Evolutionary conservation across 2,113 vertebrate species (phyloP).

Genomic region (Callaeas wilsoni): DNA sequence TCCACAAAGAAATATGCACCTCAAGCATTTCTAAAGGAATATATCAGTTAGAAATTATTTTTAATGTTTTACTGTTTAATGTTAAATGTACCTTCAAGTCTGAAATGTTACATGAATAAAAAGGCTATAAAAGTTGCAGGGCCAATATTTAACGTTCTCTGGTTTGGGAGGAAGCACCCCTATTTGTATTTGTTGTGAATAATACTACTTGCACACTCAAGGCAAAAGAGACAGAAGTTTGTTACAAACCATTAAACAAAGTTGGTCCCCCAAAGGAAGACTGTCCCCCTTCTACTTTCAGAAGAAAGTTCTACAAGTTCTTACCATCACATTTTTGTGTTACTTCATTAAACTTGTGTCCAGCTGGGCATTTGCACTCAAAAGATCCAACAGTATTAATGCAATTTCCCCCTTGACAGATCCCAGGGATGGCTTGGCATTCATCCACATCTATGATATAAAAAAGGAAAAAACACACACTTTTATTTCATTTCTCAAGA

Average conservation of each 20-base stretch:
- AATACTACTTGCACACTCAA: background rate
- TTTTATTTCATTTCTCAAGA: slow-evolving; percentile 54
- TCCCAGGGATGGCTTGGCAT: slow-evolving; percentile 98
- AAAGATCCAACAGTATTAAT: slow-evolving; percentile 99
- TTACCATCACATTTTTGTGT: slow-evolving; percentile 98
- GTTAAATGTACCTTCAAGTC: slow-evolving; percentile 26
- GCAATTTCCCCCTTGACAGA: slow-evolving; percentile 98
- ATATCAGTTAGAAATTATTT: slow-evolving; percentile 14
- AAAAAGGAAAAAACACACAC: slow-evolving; percentile 21
- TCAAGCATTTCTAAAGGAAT: slow-evolving; percentile 54
- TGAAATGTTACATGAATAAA: background rate
- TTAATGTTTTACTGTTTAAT: background rate
- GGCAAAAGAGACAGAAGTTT: background rate
- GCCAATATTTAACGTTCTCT: background rate
- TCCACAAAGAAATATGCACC: background rate
- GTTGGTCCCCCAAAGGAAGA: background rate
- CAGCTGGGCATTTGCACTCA: slow-evolving; percentile 98
- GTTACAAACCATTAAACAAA: slow-evolving; percentile 4
- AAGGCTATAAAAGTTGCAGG: slow-evolving; percentile 11
- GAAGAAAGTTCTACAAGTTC: slow-evolving; percentile 54
- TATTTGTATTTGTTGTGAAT: background rate
- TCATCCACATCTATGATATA: slow-evolving; percentile 93
- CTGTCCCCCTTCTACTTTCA: background rate
- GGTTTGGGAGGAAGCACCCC: slow-evolving; percentile 1
- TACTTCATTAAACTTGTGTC: slow-evolving; percentile 96